Conservation (phyloP, 2,888 invertebrate genomes). For the Apocheima hispidaria region DNA sequence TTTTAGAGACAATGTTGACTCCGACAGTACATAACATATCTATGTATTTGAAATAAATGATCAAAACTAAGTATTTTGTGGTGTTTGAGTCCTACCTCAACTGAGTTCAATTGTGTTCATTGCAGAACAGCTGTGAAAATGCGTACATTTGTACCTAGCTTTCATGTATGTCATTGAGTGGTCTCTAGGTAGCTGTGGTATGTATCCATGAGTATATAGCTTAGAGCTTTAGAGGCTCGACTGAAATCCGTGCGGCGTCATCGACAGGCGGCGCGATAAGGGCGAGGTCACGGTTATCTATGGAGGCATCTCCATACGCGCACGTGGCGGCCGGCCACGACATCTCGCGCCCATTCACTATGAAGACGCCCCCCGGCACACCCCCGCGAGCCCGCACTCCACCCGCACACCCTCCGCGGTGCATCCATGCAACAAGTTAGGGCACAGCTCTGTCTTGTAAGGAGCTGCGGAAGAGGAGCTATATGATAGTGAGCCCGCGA, state of each 20-base stretch:
- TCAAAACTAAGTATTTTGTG: not conserved
- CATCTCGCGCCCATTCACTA: constrained; percentile 86
- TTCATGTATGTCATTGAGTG: not conserved
- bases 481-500: constrained; percentile 52
- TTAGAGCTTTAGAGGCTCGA: constrained; percentile 37
- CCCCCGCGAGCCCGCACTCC: constrained; percentile 53
- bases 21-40: too few relatives aligned
- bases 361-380: constrained; percentile 67
- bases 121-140: not conserved
- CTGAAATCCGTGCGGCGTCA: constrained; percentile 60
- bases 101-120: not conserved
- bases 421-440: constrained; percentile 86
- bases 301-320: constrained; percentile 84
- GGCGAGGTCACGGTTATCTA: constrained; percentile 84
- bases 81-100: constrained; percentile 6
- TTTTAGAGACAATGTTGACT: constrained; percentile 7
- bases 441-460: constrained; percentile 77
- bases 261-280: constrained; percentile 76
- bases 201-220: constrained; percentile 22
- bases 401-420: constrained; percentile 71
- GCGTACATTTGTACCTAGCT: not conserved
- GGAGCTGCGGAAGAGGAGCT: constrained; percentile 68
- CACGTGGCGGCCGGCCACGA: constrained; percentile 81
- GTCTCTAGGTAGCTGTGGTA: not conserved
- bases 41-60: not conserved